Evolutionary conservation across 2,888 invertebrate genomes (phyloP), one percentile per base, ranked within the genome.

Genomic region (Seladonia tumulorum): DNA sequence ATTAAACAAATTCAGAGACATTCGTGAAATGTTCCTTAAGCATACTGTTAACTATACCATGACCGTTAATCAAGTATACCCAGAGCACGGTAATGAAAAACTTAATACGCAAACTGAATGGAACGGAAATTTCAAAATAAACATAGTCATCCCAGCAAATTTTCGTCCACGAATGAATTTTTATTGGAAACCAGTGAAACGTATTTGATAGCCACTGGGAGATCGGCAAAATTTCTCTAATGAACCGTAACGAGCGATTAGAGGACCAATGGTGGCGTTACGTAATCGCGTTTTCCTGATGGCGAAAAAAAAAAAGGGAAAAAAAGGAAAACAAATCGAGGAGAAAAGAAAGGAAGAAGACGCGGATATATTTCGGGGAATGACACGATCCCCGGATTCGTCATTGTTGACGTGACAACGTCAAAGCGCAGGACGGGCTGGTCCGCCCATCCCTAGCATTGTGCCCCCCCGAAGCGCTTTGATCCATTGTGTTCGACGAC

Each of bases 371-470:
- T 81, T 85, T 87, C 87, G 88, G 53, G 82, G 78, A 85, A 88
- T 79, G 87, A 82, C 83, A 85, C 81, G 83, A 83, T 83, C 81
- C 45, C 80, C 87, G 77, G 83, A 76, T 68, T 73, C 76, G 75
- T 73, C 47, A 86, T 87, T 87, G 81, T 87, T 74, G 68, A 63
- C 49, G 77, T 16, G 78, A 75, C 53, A 71, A 75, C 76, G 79
- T 85, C 79, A 87, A 87, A 82, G 82, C 74, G 83, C 86, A 83
- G 86, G 83, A 89, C 82, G 85, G 89, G 91, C 83, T 90, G 77
- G 88, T 72, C 88, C 85, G 93, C 93, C 94, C 92, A 92, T 92
- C 93, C 94, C 92, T 93, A 77, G 82, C 89, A 93, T 93, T 93
- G 93, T 93, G 85, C 87, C 82, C 88, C 88, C 84, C 70, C 74